phyloP scores from a whole-genome alignment of 2,113 vertebrate species.

The Scartelaos histophorus region DNA sequence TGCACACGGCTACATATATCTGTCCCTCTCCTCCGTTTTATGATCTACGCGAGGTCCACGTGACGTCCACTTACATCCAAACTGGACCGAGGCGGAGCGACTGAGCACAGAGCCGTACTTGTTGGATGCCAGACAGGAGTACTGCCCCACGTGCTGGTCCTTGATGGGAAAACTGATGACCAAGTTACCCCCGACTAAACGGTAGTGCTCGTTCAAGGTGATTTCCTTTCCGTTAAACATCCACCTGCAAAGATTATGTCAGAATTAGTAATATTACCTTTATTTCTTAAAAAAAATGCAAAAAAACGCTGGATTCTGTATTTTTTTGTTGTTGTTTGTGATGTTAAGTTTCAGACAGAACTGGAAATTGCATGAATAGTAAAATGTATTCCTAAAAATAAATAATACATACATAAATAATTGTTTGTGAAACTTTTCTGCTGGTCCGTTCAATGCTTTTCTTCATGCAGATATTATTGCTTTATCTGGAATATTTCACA shows the following conservation, averaged over 20 bases:
- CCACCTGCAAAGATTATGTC: conserved; percentile 80
- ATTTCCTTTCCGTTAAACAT: conserved; percentile 83
- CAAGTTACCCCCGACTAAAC: conserved; percentile 88
- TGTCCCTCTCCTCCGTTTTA: conserved; percentile 5
- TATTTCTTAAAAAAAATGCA: background rate
- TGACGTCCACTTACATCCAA: conserved; percentile 87
- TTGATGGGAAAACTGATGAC: conserved; percentile 88
- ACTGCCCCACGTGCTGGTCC: conserved; percentile 84
- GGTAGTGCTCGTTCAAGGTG: conserved; percentile 80
- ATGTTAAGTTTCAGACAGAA: too few species aligned
- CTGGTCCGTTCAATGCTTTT: too few species aligned
- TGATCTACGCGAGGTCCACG: background rate
- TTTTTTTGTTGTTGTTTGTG: too few species aligned
- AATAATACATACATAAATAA: too few species aligned
- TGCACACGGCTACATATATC: conserved; percentile 26
- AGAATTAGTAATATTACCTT: background rate
- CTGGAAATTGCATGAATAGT: too few species aligned
- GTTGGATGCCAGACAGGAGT: conserved; percentile 88
- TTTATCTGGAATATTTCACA: too few species aligned
- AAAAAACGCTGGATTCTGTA: too few species aligned
- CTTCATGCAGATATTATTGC: too few species aligned
- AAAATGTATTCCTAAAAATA: too few species aligned
- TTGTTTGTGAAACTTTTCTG: too few species aligned
- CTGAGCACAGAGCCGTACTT: conserved; percentile 87
- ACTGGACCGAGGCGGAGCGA: conserved; percentile 85